These are phyloP conservation scores for Aphelinus certus DNA, from an alignment of 1,140 invertebrate species.

Conservation along the genomic window DNA sequence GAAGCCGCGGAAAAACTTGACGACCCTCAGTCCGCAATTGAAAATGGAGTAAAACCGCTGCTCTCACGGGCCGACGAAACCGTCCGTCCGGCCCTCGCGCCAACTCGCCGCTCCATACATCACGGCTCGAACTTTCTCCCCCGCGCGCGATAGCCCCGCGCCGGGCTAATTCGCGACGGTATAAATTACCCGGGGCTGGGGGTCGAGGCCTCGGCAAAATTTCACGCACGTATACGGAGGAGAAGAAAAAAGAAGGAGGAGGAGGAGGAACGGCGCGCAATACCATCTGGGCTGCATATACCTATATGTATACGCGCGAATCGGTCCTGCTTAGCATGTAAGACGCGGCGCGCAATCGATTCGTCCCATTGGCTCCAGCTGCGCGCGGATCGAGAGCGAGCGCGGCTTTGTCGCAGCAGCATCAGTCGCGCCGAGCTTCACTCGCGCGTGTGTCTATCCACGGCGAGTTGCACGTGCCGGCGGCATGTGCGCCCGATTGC, in stretches of 20 bases:
- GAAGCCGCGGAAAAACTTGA: too few relatives aligned
- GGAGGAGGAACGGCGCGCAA: too few relatives aligned
- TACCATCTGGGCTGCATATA: not conserved
- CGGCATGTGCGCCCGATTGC: slow-evolving; percentile 15
- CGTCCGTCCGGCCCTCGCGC: too few relatives aligned
- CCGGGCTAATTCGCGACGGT: not conserved
- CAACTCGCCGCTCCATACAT: not conserved
- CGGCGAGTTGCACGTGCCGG: not conserved
- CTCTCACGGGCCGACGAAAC: too few relatives aligned
- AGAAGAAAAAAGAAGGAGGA: too few relatives aligned
- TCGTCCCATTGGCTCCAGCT: not conserved
- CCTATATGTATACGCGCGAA: not conserved
- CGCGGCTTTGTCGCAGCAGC: not conserved
- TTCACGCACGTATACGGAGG: not conserved
- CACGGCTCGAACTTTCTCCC: not conserved
- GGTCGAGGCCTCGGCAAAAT: slow-evolving; percentile 7
- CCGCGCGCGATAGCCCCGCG: not conserved
- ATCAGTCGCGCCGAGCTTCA: not conserved
- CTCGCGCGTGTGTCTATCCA: not conserved
- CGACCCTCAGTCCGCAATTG: too few relatives aligned
- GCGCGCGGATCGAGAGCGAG: not conserved
- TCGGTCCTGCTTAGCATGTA: not conserved
- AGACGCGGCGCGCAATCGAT: slow-evolving; percentile 17
- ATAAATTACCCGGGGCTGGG: slow-evolving; percentile 4
- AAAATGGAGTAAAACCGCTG: too few relatives aligned